Conservation (phyloP, 1,140 invertebrate genomes). For the Drosophila willistoni region DNA sequence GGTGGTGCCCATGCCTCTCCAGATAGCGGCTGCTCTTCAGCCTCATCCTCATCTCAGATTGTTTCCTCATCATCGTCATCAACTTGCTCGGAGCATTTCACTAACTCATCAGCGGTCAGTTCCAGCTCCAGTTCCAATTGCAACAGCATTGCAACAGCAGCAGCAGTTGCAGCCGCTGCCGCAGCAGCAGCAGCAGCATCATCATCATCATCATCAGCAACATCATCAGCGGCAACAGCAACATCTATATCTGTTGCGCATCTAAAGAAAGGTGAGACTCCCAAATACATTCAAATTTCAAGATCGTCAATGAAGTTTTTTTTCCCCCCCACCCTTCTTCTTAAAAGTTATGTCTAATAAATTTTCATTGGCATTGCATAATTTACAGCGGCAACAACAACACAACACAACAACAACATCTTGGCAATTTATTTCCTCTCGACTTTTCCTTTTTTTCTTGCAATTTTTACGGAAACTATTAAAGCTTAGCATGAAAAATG, state of each 20-base stretch:
- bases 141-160: slow-evolving; percentile 26
- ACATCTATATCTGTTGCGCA: slow-evolving; percentile 72
- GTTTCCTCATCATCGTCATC: slow-evolving; percentile 70
- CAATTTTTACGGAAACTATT: slow-evolving; percentile 69
- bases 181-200: slow-evolving; percentile 24
- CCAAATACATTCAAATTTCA: slow-evolving; percentile 41
- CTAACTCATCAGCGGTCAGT: slow-evolving; percentile 54
- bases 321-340: slow-evolving; percentile 16
- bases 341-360: slow-evolving; percentile 60
- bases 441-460: slow-evolving; percentile 6
- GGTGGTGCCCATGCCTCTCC: slow-evolving; percentile 57
- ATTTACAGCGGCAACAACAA: slow-evolving; percentile 30
- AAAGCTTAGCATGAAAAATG: slow-evolving; percentile 67
- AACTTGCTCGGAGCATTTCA: slow-evolving; percentile 65
- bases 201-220: slow-evolving; percentile 33
- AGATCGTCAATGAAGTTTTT: slow-evolving; percentile 32
- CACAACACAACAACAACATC: slow-evolving; percentile 19
- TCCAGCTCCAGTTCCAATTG: slow-evolving; percentile 48
- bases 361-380: slow-evolving; percentile 64
- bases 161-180: slow-evolving; percentile 20
- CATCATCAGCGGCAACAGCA: slow-evolving; percentile 46
- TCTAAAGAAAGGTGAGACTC: slow-evolving; percentile 62
- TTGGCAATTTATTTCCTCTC: slow-evolving; percentile 51
- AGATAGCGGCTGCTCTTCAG: slow-evolving; percentile 63
- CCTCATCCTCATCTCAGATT: slow-evolving; percentile 46